Percentiles rank a stretch among this genome's conserved stretches.
Conservation (phyloP, 2,888 invertebrate species). For the Pilophorus perplexus region DNA sequence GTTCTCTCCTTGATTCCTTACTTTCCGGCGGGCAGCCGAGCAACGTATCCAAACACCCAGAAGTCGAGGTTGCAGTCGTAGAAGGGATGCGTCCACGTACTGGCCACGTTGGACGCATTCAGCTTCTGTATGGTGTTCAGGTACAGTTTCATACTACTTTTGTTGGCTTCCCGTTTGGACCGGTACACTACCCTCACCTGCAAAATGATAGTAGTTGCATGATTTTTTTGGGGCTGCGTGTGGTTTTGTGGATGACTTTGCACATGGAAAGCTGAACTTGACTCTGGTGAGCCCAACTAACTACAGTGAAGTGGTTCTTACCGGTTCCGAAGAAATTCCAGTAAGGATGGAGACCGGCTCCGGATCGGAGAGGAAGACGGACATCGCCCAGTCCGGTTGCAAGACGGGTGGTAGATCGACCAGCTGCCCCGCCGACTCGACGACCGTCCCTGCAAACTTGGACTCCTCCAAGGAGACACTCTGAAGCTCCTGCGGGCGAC, state of each 20-base stretch:
- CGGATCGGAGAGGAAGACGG: slow-evolving; percentile 35
- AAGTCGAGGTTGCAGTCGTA: slow-evolving; percentile 56
- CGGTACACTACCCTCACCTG: slow-evolving; percentile 35
- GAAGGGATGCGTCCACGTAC: slow-evolving; percentile 54
- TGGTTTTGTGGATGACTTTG: neutral
- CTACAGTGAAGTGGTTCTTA: slow-evolving; percentile 16
- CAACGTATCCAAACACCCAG: slow-evolving; percentile 56
- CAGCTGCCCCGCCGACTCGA: slow-evolving; percentile 32
- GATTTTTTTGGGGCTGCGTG: neutral
- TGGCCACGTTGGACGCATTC: slow-evolving; percentile 23
- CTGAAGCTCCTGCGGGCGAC: slow-evolving; percentile 13
- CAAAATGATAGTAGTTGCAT: neutral
- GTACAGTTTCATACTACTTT: slow-evolving; percentile 20
- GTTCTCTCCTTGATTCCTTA: no score
- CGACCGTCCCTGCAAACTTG: slow-evolving; percentile 20
- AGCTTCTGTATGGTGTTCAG: slow-evolving; percentile 30
- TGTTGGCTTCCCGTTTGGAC: slow-evolving; percentile 9
- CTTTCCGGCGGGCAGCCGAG: slow-evolving; percentile 56
- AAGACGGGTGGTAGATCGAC: neutral
- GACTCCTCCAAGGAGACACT: slow-evolving; percentile 14
- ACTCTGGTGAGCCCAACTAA: neutral
- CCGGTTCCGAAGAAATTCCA: slow-evolving; percentile 25
- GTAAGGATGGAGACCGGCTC: slow-evolving; percentile 38
- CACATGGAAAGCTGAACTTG: neutral
- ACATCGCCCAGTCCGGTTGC: slow-evolving; percentile 19